Conservation (phyloP, 2,797 vertebrate species). For the Lepilemur ruficaudatus region DNA sequence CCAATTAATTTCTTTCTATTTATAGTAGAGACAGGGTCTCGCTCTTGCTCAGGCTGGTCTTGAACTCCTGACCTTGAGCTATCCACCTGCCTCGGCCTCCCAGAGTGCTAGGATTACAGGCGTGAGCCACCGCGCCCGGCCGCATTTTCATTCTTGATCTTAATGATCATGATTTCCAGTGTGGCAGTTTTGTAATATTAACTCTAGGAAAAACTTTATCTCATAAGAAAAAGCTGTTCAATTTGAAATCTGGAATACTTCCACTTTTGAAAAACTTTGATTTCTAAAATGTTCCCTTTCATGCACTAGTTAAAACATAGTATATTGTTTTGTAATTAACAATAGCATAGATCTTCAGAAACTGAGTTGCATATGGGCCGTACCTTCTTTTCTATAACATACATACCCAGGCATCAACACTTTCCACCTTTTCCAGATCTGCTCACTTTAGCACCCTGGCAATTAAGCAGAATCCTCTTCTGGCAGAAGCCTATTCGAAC, state of each 20-base stretch:
- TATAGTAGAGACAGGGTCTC: too few species aligned
- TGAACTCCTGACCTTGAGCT: too few species aligned
- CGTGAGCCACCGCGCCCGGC: not conserved
- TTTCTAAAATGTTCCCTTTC: slow-evolving; percentile 34
- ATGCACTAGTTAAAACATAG: not conserved
- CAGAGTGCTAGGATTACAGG: too few species aligned
- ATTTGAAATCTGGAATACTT: slow-evolving; percentile 32
- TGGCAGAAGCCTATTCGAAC: slow-evolving; percentile 99
- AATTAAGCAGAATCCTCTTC: slow-evolving; percentile 98
- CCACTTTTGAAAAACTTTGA: slow-evolving; percentile 28
- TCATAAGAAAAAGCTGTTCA: not conserved
- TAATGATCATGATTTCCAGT: slow-evolving; percentile 15
- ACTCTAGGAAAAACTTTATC: slow-evolving; percentile 38
- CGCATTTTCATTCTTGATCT: slow-evolving; percentile 49
- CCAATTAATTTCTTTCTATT: too few species aligned
- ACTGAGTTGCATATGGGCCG: slow-evolving; percentile 43
- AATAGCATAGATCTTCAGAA: slow-evolving; percentile 49
- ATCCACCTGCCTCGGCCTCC: too few species aligned
- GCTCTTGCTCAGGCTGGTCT: too few species aligned
- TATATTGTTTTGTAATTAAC: not conserved
- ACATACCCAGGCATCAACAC: slow-evolving; percentile 42
- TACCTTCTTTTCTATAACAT: slow-evolving; percentile 30
- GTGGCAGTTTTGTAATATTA: slow-evolving; percentile 22
- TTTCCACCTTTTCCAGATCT: slow-evolving; percentile 88
- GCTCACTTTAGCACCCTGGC: slow-evolving; percentile 99